Evolutionary conservation across 2,888 invertebrate species (phyloP), one percentile per base, ranked within the genome.

Genomic region (Schrankia costaestrigalis): DNA sequence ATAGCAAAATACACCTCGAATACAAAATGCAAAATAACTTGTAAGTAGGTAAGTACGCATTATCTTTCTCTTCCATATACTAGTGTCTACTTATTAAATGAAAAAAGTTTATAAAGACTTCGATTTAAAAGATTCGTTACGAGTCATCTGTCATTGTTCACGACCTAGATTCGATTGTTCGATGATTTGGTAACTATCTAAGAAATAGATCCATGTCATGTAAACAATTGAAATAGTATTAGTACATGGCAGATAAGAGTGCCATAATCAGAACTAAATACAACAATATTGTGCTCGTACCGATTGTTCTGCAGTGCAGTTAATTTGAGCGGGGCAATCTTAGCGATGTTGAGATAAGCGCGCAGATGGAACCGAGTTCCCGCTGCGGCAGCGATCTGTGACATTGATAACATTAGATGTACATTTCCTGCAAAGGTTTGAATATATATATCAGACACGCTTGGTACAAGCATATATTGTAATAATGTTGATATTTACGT

Each of bases 361-460:
- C 49, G 51, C 52, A 67, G 77, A 76, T 74, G 67, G 61, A 56
- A 46, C 51, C 41, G 56, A 55, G 57, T 59, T 67, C 67, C 66
- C 63, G 64, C 55, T 63, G 58, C 55, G 53, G 46, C 56, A 61
- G 42, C 62, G 78, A 78, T 79, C 71, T 61, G 67, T 72, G 74
- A 76, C 78, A 74, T 54, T 71, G 78, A 79, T 80, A 78, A 60
- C 61, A 60, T 54, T 54, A 63, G 63, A 69, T 60, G 57, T 69
- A 72, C 61, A 57, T 71, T 73, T 71, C 70, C 71, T 71, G 63
- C 49, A 56, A n/a, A 61, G 47, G 50, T 55, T 60, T 60, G 61
- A 63, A 62, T 67, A 62, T 65, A n/a, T n/a, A 59, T 63, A 56
- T 39, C 57, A 38, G 46, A 32, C 25, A 35, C 26, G 40, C 35